phyloP scores from a whole-genome alignment of 2,113 vertebrate genomes.

The Odobenus rosmarus region DNA sequence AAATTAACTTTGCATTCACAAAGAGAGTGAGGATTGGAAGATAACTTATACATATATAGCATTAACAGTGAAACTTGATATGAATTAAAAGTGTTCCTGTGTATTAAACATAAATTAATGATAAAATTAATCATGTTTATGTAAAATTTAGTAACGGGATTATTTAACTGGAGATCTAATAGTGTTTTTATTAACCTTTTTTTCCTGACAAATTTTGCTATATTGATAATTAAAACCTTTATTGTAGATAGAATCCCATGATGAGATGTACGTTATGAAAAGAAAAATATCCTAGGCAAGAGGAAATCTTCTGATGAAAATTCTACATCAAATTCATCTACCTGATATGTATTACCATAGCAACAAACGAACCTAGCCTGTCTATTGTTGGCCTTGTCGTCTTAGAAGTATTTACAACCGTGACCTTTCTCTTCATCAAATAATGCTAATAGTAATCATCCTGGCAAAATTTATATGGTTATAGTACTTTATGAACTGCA shows the following conservation, averaged over 20 bases:
- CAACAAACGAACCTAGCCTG: slow-evolving; percentile 20
- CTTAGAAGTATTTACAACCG: slow-evolving; percentile 22
- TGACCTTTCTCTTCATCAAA: slow-evolving; percentile 25
- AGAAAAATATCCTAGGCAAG: background rate
- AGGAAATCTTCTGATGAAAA: slow-evolving; percentile 16
- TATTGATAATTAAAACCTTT: background rate
- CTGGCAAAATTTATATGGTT: background rate
- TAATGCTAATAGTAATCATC: background rate
- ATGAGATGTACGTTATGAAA: background rate
- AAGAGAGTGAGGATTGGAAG: background rate
- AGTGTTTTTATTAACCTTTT: background rate
- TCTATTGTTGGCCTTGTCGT: background rate
- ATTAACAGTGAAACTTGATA: background rate
- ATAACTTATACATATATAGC: background rate
- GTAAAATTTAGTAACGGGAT: background rate
- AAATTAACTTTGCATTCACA: background rate
- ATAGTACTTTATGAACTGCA: background rate
- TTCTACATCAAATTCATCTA: background rate
- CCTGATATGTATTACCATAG: background rate
- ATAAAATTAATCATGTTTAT: background rate
- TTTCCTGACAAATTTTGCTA: background rate
- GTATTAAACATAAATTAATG: background rate
- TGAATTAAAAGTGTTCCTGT: background rate
- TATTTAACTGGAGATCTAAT: background rate
- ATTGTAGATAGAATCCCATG: background rate